Evolutionary conservation across 2,797 vertebrate species (phyloP).

Genomic region (Hippoglossus hippoglossus): DNA sequence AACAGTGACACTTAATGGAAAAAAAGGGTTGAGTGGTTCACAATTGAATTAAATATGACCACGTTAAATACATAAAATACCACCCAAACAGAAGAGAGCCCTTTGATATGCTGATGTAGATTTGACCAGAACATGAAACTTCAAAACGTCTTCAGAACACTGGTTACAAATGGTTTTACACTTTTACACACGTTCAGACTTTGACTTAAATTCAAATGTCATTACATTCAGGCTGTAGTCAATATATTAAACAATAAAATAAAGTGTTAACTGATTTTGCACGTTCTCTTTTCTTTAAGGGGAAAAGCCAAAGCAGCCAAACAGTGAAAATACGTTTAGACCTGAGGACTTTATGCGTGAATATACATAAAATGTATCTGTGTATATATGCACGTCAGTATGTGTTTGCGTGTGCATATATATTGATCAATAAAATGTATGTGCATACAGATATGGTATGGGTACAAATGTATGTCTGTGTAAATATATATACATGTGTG

Average conservation of each 20-base stretch:
- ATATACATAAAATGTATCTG: no score
- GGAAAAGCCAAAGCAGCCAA: neutral
- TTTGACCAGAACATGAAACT: neutral
- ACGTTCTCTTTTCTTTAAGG: neutral
- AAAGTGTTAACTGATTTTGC: no score
- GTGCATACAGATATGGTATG: no score
- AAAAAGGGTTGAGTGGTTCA: neutral
- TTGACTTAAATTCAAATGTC: no score
- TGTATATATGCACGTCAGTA: no score
- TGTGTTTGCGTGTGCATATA: no score
- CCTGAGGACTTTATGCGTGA: no score
- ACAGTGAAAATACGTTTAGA: neutral
- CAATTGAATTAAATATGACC: slow-evolving; percentile 1
- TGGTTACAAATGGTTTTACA: neutral
- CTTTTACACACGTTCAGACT: no score
- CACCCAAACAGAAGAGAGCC: neutral
- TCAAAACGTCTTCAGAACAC: no score
- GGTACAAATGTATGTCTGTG: no score
- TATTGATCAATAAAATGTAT: no score
- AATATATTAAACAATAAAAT: neutral
- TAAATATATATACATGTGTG: no score
- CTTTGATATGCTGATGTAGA: neutral
- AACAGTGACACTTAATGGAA: accelerated
- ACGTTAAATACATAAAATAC: neutral
- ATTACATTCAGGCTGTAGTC: neutral